These are phyloP conservation scores for Stegophylla sp. DNA, from an alignment of 2,888 invertebrate genomes.

Conservation along the genomic window DNA sequence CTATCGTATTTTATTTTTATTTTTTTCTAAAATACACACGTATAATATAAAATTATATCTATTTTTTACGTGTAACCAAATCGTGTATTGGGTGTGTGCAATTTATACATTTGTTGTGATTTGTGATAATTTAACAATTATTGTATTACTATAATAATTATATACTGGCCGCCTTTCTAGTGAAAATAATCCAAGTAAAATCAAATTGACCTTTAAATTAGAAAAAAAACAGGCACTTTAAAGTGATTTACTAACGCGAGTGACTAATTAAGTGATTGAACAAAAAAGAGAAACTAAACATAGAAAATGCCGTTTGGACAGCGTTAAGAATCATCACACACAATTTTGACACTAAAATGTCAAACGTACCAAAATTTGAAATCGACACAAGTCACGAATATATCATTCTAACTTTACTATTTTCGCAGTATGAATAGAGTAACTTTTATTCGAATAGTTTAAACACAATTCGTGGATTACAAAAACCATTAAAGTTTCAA, in stretches of 20 bases:
- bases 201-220: no score
- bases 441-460: no score
- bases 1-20: neutral
- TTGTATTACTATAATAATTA: neutral
- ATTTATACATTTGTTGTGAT: slow-evolving; percentile 35
- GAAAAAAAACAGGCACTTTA: no score
- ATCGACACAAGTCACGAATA: no score
- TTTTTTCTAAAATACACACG: neutral
- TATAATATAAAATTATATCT: slow-evolving; percentile 13
- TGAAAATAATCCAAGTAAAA: neutral
- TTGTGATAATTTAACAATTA: slow-evolving; percentile 39
- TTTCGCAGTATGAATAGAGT: no score
- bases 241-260: neutral
- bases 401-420: no score
- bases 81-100: slow-evolving; percentile 7
- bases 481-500: no score
- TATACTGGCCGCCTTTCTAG: neutral
- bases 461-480: no score
- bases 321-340: no score
- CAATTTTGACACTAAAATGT: no score
- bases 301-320: no score
- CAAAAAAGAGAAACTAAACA: neutral
- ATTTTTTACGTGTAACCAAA: slow-evolving; percentile 44
- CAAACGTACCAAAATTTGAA: no score
- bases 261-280: neutral